phyloP scores from a whole-genome alignment of 2,113 vertebrate genomes.

The Microcebus griseorufus region DNA sequence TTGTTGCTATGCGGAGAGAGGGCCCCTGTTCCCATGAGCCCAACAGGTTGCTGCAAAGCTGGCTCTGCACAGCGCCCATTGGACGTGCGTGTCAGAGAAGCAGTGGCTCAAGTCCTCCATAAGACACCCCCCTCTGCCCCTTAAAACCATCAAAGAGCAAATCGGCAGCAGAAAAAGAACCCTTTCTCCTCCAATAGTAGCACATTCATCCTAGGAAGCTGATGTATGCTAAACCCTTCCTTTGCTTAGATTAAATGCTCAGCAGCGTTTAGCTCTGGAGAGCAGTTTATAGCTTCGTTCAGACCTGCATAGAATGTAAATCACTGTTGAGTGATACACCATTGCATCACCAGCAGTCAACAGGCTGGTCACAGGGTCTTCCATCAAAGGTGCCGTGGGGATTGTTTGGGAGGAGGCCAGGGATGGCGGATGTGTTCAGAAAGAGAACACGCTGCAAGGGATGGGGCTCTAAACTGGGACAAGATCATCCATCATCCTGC shows the following conservation, averaged over 20 bases:
- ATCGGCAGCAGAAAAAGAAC: neutral
- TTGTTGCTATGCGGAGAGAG: neutral
- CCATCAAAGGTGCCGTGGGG: slow-evolving; percentile 71
- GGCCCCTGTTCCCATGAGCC: neutral
- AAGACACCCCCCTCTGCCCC: neutral
- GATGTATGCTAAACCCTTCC: slow-evolving; percentile 77
- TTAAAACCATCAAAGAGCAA: neutral
- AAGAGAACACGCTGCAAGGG: neutral
- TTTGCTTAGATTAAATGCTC: slow-evolving; percentile 80
- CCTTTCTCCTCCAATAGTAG: slow-evolving; percentile 44
- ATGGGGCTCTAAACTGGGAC: neutral
- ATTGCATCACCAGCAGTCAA: slow-evolving; percentile 77
- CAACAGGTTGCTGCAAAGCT: neutral
- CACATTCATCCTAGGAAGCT: slow-evolving; percentile 65
- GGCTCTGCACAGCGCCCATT: neutral
- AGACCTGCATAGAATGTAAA: slow-evolving; percentile 83
- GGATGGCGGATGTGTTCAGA: neutral
- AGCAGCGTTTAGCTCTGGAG: slow-evolving; percentile 81
- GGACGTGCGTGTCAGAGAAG: neutral
- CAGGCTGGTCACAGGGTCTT: slow-evolving; percentile 68
- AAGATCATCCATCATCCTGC: neutral
- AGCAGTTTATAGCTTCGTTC: slow-evolving; percentile 81
- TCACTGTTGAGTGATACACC: slow-evolving; percentile 81
- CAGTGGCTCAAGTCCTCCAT: neutral
- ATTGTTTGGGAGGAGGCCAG: slow-evolving; percentile 27